phyloP scores from a whole-genome alignment of 2,113 vertebrate genomes.

The Halcyon senegalensis region DNA sequence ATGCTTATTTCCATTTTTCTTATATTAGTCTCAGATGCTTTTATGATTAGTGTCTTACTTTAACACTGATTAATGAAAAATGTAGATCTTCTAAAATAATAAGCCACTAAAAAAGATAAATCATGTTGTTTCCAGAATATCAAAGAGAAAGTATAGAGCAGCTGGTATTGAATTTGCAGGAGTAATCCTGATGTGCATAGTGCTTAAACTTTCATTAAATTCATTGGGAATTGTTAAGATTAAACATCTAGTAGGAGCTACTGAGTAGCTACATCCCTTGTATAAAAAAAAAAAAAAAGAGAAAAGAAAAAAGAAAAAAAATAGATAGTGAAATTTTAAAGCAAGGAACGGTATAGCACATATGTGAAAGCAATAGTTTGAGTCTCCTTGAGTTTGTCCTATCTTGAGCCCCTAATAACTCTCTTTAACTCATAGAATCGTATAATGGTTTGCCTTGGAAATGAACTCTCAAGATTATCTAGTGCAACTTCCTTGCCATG shows the following conservation, averaged over 20 bases:
- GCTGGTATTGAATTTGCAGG: background rate
- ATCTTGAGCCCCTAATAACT: background rate
- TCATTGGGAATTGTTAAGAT: background rate
- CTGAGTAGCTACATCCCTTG: background rate
- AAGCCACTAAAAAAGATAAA: conserved; percentile 40
- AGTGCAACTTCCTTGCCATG: background rate
- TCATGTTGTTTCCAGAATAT: conserved; percentile 29
- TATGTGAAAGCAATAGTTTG: background rate
- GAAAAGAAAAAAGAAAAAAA: background rate
- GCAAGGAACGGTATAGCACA: background rate
- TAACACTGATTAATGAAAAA: conserved; percentile 40
- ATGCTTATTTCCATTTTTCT: conserved; percentile 35
- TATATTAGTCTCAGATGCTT: background rate
- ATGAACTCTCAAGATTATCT: background rate
- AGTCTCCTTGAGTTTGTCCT: background rate
- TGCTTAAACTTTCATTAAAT: background rate
- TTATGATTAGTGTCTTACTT: conserved; percentile 1
- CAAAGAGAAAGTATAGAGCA: background rate
- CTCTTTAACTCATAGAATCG: background rate
- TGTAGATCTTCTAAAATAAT: background rate
- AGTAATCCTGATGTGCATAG: background rate
- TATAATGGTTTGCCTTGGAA: background rate
- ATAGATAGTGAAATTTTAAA: background rate
- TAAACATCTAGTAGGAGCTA: background rate
- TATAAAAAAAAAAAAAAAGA: background rate